Base-by-base conservation (phyloP, 92 coral and sea anemone genomes). In the Nematostella vectensis region DNA sequence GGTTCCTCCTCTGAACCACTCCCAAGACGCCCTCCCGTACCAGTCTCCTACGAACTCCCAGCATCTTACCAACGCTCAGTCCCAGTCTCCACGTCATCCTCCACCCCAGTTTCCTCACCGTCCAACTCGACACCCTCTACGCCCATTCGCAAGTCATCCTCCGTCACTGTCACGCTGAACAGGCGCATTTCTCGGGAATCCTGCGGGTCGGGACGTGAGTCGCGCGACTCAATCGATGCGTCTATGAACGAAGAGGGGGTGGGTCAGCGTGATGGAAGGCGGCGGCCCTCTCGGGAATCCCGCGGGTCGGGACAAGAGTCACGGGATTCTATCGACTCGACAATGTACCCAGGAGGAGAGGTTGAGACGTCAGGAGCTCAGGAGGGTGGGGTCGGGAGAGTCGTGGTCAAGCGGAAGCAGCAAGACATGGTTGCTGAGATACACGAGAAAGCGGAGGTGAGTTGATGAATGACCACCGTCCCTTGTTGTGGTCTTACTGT, bases 391-490 rank as follows among this genome's bases (percentile, higher is more conserved):
- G 48, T 50, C 9, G 36, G 62, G 18, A 63, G 68, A 24, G 74
- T 48, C 20, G 57, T 69, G 19, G 47, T 72, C 22, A 93, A 93
- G 47, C 65, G 83, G 25, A 83, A 93, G 63, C 96, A 93, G 54
- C 79, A 93, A 22, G 55, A 63, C 4, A 77, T 87, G 48, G 58
- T 87, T 3, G 85, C 70, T 43, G 99, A 93, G 59, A 70, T 93
- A 16, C 96, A 77, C 20, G 88, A 93, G 45, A 82, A 80, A 36
- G 99, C 99, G 11, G 93, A 93, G 99, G 99, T 89, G 63, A 22
- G 57, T 47, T 23, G 8, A 15, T 6, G 17, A 8, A 27, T 30
- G 17, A 8, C 25, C 11, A 9, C 8, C 15, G 15, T 33, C 40
- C 40, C 40, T 33, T 33, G 15, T 15, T 33, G 8, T 33, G 40